Evolutionary conservation across 2,797 vertebrate species (phyloP), one percentile per base, ranked within the genome.

Genomic region (Gymnopithys bicolor): DNA sequence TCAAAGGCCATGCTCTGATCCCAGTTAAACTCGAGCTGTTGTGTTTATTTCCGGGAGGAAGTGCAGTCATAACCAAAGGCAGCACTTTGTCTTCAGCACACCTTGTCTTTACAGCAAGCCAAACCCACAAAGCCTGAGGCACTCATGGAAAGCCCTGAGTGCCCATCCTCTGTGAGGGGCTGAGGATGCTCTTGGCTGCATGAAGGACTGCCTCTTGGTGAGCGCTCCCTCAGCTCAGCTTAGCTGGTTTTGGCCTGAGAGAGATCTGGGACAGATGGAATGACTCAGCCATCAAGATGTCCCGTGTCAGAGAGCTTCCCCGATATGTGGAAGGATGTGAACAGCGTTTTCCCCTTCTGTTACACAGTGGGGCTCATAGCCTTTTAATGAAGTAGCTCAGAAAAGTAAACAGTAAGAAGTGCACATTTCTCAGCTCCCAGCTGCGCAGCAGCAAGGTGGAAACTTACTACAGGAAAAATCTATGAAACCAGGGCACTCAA

Each of bases 31-130:
- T 82, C 1, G 2, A 56, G 45, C 87, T 79, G 67, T 67, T 93
- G 41, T 95, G 87, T 97, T 96, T 88, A 95, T 95, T 94, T 96
- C 91, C 46, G 77, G 68, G 89, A 95, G 93, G 95, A 96, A 96
- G 93, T 9, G 0, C 64, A 74, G 67, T 84, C 75, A 79, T 93
- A 96, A 82, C 85, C 39, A 73, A 93, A 96, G 64, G 66, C 91
- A 90, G 87, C 70, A 63, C 73, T 96, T 96, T 64, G 37, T 93
- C 89, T 91, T 87, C 70, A 60, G 78, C 83, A 48, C 88, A 90
- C 91, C 87, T 93, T 92, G 71, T 84, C 87, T 89, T 51, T 37
- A 12, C 1, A 60, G 91, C 66, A 66, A 78, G 81, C 92, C 93
- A 93, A 90, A 70, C 62, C 55, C 68, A 1, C 67, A 46, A 23